phyloP scores from a whole-genome alignment of 2,888 invertebrate genomes.

The Mimumesa dahlbomi region DNA sequence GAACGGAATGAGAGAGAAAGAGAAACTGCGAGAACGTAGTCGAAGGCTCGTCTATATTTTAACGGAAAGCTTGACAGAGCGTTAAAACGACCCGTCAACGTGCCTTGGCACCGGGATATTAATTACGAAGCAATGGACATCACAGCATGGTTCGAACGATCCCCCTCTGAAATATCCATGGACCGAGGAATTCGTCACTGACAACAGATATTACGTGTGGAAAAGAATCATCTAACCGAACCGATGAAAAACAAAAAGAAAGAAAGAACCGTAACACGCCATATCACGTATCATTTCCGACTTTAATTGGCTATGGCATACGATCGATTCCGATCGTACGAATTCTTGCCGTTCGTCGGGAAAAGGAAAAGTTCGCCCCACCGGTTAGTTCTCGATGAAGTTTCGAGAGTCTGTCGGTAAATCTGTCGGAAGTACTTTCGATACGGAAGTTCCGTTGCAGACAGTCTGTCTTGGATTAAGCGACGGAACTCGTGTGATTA shows the following conservation, averaged over 20 bases:
- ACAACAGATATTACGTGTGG: constrained; percentile 35
- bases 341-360: no score
- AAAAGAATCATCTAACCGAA: no score
- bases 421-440: no score
- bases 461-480: no score
- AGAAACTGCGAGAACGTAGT: constrained; percentile 40
- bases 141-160: constrained; percentile 40
- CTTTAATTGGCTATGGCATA: constrained; percentile 55
- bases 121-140: constrained; percentile 64
- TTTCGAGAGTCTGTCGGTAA: no score
- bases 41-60: constrained; percentile 60
- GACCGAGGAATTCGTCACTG: constrained; percentile 10
- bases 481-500: constrained; percentile 5
- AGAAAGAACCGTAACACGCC: no score
- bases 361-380: no score
- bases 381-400: no score
- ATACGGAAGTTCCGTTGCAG: background rate
- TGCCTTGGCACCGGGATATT: constrained; percentile 50
- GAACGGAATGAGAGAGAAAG: constrained; percentile 8
- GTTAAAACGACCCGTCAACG: constrained; percentile 64
- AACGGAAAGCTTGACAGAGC: constrained; percentile 57
- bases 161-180: constrained; percentile 28
- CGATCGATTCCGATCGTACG: no score
- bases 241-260: no score
- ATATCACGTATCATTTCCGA: constrained; percentile 17